Evolutionary conservation across 2,888 invertebrate genomes (phyloP), one percentile per base, ranked within the genome.

Genomic region (Ariolimax columbianus): DNA sequence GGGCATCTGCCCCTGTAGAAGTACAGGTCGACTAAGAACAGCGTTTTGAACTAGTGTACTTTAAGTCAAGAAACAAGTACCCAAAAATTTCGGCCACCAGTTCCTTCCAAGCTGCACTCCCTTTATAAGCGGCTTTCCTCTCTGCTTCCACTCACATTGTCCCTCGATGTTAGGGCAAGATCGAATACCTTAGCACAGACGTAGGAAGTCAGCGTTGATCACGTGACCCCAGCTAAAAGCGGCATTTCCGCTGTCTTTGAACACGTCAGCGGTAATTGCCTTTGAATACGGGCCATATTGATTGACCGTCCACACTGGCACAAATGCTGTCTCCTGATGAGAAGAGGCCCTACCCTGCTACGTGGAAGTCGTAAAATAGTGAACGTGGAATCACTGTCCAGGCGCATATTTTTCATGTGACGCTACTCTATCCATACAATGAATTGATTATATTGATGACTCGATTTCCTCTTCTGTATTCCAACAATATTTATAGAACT

Each of bases 211-310:
- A 59, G 66, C n/a, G 40, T 0, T 30, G 51, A 63, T 81, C 70
- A 72, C 80, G 80, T 72, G 80, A 43, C 38, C 51, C 70, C 70
- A 84, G 84, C 84, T 86, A 86, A 86, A 86, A 86, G 86, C 86
- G 70, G 83, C 81, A 84, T 84, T 86, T 86, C 86, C 86, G 83
- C 84, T 80, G 86, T 86, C 85, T 84, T 85, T 83, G 75, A 86
- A 80, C 84, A 83, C 68, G 82, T 82, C 82, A 79, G 59, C 84
- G 51, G 80, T 84, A 82, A 86, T 86, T 86, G 86, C 86, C 79
- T 79, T 84, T 86, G 82, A 86, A 85, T 85, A 80, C 78, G 73
- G 40, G n/a, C 79, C 63, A 96, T 97, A 92, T 73, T 86, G 85
- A 85, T 86, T 81, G 59, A 38, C 77, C 38, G 66, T 30, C 79